Conservation (phyloP, 2,888 invertebrate genomes). For the Tortrix viridana region DNA sequence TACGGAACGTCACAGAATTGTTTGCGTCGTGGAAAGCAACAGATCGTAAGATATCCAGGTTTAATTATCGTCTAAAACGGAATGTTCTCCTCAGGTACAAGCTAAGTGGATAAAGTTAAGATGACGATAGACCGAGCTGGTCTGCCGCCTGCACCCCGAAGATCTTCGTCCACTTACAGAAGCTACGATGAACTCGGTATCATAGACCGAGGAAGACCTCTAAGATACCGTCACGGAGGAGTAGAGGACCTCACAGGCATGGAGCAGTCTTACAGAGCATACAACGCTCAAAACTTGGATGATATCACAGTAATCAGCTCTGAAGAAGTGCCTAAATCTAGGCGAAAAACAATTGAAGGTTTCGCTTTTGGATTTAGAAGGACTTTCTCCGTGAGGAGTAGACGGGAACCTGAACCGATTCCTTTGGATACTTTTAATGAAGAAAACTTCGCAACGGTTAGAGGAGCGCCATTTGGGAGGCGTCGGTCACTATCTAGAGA, state of each 20-base stretch:
- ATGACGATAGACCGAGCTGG: slow-evolving; percentile 79
- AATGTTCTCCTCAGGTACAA: slow-evolving; percentile 68
- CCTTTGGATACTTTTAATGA: slow-evolving; percentile 75
- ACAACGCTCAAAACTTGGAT: slow-evolving; percentile 67
- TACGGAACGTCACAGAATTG: slow-evolving; percentile 21
- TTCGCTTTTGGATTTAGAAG: slow-evolving; percentile 74
- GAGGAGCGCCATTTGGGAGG: slow-evolving; percentile 75
- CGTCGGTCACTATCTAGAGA: slow-evolving; percentile 79
- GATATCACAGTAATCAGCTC: slow-evolving; percentile 79
- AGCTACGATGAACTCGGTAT: slow-evolving; percentile 78
- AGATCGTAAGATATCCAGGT: slow-evolving; percentile 50
- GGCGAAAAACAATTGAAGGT: slow-evolving; percentile 73
- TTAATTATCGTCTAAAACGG: slow-evolving; percentile 45
- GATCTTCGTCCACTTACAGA: slow-evolving; percentile 75
- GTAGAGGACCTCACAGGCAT: slow-evolving; percentile 73
- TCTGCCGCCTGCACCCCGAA: slow-evolving; percentile 72
- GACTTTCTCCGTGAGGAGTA: slow-evolving; percentile 74
- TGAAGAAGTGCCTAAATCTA: slow-evolving; percentile 73
- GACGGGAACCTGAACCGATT: slow-evolving; percentile 70
- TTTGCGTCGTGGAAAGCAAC: slow-evolving; percentile 56
- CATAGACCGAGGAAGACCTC: slow-evolving; percentile 68
- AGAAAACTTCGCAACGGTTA: slow-evolving; percentile 74
- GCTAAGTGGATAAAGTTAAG: slow-evolving; percentile 54
- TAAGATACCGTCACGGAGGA: slow-evolving; percentile 72
- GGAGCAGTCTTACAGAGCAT: slow-evolving; percentile 61